Evolutionary conservation across 1,140 invertebrate species (phyloP).

Genomic region (Calliphora vicina): DNA sequence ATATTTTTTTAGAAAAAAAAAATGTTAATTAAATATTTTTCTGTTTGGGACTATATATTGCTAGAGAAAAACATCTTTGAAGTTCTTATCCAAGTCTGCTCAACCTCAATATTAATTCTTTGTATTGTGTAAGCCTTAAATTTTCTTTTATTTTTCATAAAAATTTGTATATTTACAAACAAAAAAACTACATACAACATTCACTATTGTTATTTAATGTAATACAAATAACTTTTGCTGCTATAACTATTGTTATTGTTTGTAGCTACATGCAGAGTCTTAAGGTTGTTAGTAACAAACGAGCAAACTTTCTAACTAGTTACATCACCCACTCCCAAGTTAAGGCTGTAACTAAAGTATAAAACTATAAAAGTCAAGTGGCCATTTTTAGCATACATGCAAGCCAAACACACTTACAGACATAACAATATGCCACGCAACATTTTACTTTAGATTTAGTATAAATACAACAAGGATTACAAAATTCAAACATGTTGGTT

Average conservation of each 20-base stretch:
- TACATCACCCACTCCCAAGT: neutral
- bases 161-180: neutral
- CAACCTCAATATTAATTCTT: no score
- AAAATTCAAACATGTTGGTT: no score
- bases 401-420: neutral
- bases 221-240: neutral
- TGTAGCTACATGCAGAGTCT: neutral
- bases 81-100: no score
- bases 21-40: no score
- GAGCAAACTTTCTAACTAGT: neutral
- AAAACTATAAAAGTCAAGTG: neutral
- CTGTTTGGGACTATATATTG: no score
- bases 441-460: neutral
- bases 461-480: no score
- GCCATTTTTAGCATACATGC: neutral
- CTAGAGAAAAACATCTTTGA: no score
- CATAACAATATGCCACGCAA: neutral
- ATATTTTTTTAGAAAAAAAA: no score
- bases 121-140: no score
- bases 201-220: neutral
- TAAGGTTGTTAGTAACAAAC: neutral
- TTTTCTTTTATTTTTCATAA: neutral
- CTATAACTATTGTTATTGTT: neutral
- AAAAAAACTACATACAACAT: neutral
- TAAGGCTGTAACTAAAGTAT: neutral